Percentiles rank a stretch among this genome's conserved stretches.
Evolutionary conservation across 2,797 vertebrate species (phyloP).

Genomic region (Todus mexicanus): DNA sequence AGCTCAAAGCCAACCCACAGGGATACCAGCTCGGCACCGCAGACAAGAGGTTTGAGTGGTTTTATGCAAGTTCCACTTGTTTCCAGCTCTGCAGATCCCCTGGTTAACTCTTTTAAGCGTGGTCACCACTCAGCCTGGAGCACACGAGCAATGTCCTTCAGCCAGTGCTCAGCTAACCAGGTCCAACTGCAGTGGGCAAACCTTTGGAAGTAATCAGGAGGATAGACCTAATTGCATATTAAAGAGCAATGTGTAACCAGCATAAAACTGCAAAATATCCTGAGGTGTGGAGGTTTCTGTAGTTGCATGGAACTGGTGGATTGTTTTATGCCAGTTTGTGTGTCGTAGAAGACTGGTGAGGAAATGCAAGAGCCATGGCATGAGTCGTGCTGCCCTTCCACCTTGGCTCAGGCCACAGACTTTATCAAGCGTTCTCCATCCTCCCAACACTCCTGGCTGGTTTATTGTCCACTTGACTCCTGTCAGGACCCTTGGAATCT

Average conservation of each 20-base stretch:
- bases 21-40: background rate
- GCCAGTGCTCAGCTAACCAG: background rate
- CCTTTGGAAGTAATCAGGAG: background rate
- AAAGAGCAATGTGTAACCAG: background rate
- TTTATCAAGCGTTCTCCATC: background rate
- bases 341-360: background rate
- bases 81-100: background rate
- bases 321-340: background rate
- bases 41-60: background rate
- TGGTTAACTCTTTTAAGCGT: background rate
- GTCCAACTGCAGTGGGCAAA: background rate
- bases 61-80: background rate
- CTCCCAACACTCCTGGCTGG: background rate
- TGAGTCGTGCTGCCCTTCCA: background rate
- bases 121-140: background rate
- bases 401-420: background rate
- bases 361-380: background rate
- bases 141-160: background rate
- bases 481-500: background rate
- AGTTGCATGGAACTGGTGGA: background rate
- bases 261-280: background rate
- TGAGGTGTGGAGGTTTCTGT: too few relatives aligned
- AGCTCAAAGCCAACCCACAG: background rate
- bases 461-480: background rate
- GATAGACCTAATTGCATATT: background rate